A percentile compares a stretch with the other conserved stretches of the same genome.
These are phyloP conservation scores for Aplysina aerophoba DNA, from an alignment of 37 sponge, comb jelly and placozoan species.

Conservation along the genomic window DNA sequence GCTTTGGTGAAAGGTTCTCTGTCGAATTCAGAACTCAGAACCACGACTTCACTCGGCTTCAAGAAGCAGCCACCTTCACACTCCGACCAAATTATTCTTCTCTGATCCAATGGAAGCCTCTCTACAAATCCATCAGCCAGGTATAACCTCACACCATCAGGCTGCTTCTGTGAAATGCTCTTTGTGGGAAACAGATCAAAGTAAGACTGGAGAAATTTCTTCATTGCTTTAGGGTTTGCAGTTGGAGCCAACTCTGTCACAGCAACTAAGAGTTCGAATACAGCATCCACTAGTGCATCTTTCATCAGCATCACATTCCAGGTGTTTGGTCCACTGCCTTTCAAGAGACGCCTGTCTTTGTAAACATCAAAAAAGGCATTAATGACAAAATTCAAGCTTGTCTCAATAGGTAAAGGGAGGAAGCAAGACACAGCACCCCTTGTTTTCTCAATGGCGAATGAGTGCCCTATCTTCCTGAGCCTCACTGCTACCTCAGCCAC, in stretches of 20 bases:
- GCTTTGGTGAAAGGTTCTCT: not conserved
- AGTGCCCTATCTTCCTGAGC: not conserved
- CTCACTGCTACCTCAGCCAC: conserved; percentile 49
- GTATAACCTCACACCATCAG: not conserved
- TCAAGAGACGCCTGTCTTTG: conserved; percentile 52
- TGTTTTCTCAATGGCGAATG: not conserved
- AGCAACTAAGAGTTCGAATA: conserved; percentile 22
- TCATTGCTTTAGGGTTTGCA: not conserved
- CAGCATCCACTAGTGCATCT: conserved; percentile 45
- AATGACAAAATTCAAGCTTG: conserved; percentile 44
- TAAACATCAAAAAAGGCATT: conserved; percentile 66
- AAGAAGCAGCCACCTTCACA: conserved; percentile 56
- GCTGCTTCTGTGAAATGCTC: not conserved
- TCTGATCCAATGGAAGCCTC: not conserved
- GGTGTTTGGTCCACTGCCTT: conserved; percentile 9
- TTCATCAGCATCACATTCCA: conserved; percentile 61
- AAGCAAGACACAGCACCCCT: conserved; percentile 60
- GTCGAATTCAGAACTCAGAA: conserved; percentile 2
- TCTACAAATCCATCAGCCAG: not conserved
- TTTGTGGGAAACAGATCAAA: conserved; percentile 51
- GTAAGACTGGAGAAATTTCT: conserved; percentile 33
- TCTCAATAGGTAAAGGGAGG: conserved; percentile 57
- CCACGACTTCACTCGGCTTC: conserved; percentile 27
- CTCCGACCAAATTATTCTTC: not conserved
- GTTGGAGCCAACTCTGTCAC: conserved; percentile 30